Evolutionary conservation across 2,797 vertebrate species (phyloP), one percentile per base, ranked within the genome.

Genomic region (Silurus lanzhouensis): DNA sequence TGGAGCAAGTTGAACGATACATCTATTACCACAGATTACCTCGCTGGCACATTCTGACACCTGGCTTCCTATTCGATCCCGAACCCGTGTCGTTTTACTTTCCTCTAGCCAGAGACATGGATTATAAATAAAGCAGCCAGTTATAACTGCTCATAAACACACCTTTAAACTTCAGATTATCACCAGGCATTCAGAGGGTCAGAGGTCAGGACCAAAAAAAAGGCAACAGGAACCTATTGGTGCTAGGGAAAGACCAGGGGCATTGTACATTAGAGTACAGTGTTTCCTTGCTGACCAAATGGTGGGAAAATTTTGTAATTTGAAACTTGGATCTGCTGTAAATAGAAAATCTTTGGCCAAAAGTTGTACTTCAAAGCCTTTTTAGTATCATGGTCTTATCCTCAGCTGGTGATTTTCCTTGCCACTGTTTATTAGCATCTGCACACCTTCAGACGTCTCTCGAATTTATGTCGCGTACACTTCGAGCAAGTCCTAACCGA

Each of bases 71-170:
- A n/a, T 80, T 57, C 66, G 66, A 66, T 79, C 60, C 58, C 52
- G 20, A 38, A 27, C 46, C 22, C 2, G 58, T 68, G 15, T 58
- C 22, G 27, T 10, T 81, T 81, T 87, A 66, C 38, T 68, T 66
- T 83, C 67, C 31, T 81, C 68, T 74, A 67, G 55, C 85, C 82
- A 80, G 82, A 83, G 77, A 87, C 85, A 81, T 44, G 67, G 77
- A 19, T 66, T 81, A 87, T 84, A 83, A 87, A 87, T 87, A 87
- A 87, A 81, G 27, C 68, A 38, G 58, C 58, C 75, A n/a, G 44
- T 83, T 83, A 79, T 83, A 79, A 61, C 58, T 0, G n/a, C 14
- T 38, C 74, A 46, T 86, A 71, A 79, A 83, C 85, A 57, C 14
- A 1, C 9, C 58, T 61, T n/a, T 61, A 31, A 71, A 83, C 48